Conservation (phyloP, 2,113 vertebrate genomes). For the Pionites leucogaster region DNA sequence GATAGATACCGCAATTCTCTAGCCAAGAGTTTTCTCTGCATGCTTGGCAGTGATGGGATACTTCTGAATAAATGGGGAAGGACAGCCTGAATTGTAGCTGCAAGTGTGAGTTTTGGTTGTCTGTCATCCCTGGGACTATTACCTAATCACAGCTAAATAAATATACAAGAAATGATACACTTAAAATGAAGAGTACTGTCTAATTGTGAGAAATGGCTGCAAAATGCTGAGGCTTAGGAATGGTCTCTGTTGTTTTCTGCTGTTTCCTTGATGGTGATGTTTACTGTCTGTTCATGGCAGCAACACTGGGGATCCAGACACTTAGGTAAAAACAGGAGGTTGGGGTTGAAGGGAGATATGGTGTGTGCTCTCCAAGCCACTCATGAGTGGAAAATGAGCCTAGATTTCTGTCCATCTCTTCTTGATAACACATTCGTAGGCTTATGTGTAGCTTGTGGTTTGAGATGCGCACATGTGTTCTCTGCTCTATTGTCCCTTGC, state of each 20-base stretch:
- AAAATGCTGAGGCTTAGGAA: neutral
- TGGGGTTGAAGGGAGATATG: neutral
- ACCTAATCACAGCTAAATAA: neutral
- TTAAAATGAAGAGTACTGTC: neutral
- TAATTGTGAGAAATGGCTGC: neutral
- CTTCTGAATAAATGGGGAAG: neutral
- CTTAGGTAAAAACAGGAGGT: neutral
- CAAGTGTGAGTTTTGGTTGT: neutral
- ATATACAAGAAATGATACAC: neutral
- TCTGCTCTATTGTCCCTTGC: neutral
- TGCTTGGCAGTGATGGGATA: neutral
- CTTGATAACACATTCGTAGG: neutral
- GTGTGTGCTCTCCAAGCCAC: neutral
- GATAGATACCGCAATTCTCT: neutral
- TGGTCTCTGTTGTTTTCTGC: neutral
- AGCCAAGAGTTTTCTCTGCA: neutral
- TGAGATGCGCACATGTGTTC: accelerated
- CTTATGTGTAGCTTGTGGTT: neutral
- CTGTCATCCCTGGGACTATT: neutral
- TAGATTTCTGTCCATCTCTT: neutral
- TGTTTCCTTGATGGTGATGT: neutral
- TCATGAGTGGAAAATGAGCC: neutral
- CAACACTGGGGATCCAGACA: neutral
- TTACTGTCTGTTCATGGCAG: neutral
- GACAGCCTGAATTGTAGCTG: neutral